phyloP scores from a whole-genome alignment of 2,888 invertebrate species.

The Lottia gigantea region DNA sequence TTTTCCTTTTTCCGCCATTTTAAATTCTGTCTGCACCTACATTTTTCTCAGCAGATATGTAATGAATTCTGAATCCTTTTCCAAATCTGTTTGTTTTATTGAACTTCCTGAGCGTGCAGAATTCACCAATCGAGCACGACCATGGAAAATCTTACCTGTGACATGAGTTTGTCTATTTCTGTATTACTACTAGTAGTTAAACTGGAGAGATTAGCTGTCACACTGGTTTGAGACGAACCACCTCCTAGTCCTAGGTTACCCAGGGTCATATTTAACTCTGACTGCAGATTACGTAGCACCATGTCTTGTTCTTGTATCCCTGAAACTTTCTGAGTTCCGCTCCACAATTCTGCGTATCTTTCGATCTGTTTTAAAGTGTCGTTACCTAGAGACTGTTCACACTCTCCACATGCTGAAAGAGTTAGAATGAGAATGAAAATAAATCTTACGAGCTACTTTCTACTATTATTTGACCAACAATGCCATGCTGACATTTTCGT shows the following conservation, averaged over 20 bases:
- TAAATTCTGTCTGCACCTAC: too few species aligned
- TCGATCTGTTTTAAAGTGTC: conserved; percentile 35
- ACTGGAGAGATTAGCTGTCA: conserved; percentile 16
- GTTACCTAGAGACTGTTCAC: conserved; percentile 45
- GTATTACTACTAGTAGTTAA: background rate
- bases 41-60: too few species aligned
- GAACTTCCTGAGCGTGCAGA: too few species aligned
- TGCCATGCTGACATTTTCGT: too few species aligned
- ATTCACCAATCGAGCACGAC: too few species aligned
- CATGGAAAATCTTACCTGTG: background rate
- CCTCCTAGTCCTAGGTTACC: conserved; percentile 31
- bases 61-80: too few species aligned
- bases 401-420: conserved; percentile 42
- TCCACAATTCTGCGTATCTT: conserved; percentile 24
- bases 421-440: too few species aligned
- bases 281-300: conserved; percentile 28
- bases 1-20: too few species aligned
- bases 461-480: too few species aligned
- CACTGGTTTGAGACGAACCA: conserved; percentile 9
- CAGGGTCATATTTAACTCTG: conserved; percentile 25
- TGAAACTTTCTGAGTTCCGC: conserved; percentile 25
- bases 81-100: too few species aligned
- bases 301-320: conserved; percentile 35
- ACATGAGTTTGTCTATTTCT: conserved; percentile 1
- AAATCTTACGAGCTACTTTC: too few species aligned